Conservation (phyloP, 1,140 invertebrate genomes). For the Nautilus pompilius region DNA sequence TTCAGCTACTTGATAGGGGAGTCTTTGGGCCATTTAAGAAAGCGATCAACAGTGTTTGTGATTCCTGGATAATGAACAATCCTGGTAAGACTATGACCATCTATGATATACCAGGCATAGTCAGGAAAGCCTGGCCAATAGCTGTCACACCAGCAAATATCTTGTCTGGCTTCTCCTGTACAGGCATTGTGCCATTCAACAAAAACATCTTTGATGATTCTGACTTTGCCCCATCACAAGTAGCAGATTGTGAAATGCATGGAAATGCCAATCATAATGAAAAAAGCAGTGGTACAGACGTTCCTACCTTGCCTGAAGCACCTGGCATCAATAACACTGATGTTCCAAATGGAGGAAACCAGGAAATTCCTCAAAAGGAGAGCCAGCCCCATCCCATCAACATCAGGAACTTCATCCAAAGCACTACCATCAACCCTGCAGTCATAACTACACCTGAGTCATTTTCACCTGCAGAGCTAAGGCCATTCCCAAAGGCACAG, state of each 20-base stretch:
- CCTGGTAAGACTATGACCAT: constrained; percentile 57
- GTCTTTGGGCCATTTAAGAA: constrained; percentile 20
- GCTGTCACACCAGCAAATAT: constrained; percentile 7
- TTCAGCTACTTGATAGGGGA: constrained; percentile 16
- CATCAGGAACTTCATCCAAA: too few relatives aligned
- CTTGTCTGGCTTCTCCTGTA: constrained; percentile 3
- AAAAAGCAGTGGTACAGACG: too few relatives aligned
- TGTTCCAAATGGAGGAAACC: too few relatives aligned
- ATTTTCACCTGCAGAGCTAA: too few relatives aligned
- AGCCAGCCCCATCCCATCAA: too few relatives aligned
- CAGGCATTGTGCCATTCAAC: constrained; percentile 5
- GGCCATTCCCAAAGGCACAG: too few relatives aligned
- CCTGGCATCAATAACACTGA: too few relatives aligned
- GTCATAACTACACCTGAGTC: too few relatives aligned
- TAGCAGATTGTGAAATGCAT: constrained; percentile 1
- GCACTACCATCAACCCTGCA: too few relatives aligned
- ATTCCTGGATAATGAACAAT: constrained; percentile 56
- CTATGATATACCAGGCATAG: constrained; percentile 48
- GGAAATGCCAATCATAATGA: too few relatives aligned
- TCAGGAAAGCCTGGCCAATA: background rate
- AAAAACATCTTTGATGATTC: constrained; percentile 4
- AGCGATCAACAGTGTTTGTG: constrained; percentile 38
- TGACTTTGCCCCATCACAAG: background rate
- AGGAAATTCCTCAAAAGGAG: too few relatives aligned
- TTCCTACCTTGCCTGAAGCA: too few relatives aligned